Evolutionary conservation across 2,113 vertebrate genomes (phyloP).

Genomic region (Corythoichthys intestinalis): DNA sequence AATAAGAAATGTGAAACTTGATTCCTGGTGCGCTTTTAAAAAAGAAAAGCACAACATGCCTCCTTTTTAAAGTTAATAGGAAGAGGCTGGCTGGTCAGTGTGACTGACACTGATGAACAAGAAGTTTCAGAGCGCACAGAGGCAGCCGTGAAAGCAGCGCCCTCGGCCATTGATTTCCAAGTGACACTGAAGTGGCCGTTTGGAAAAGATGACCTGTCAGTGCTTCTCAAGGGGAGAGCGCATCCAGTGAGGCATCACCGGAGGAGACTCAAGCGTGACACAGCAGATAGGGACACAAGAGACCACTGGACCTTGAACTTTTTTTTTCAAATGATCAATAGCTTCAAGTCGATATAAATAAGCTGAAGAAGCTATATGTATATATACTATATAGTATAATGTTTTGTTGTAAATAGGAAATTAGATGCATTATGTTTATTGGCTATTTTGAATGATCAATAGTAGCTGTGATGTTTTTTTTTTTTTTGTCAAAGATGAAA

Average conservation of each 20-base stretch:
- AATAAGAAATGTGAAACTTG: neutral
- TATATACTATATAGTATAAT: neutral
- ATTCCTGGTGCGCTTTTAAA: too few species aligned
- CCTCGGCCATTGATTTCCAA: conserved; percentile 67
- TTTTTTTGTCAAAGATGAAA: too few species aligned
- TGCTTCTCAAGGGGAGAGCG: conserved; percentile 35
- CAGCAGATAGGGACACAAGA: conserved; percentile 49
- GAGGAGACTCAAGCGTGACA: conserved; percentile 45
- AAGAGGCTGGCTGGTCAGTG: conserved; percentile 6
- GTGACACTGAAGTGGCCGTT: conserved; percentile 54
- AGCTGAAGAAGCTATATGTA: neutral
- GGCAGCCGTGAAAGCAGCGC: conserved; percentile 18
- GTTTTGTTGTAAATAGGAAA: neutral
- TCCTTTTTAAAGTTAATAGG: neutral
- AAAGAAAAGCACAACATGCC: conserved; percentile 1
- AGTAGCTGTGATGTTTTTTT: too few species aligned
- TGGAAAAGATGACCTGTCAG: conserved; percentile 64
- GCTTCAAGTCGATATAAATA: conserved; percentile 33
- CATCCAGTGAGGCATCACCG: conserved; percentile 43
- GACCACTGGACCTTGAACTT: conserved; percentile 38
- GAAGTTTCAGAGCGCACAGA: conserved; percentile 13
- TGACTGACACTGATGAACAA: conserved; percentile 29
- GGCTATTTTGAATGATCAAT: too few species aligned
- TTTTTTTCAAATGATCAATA: conserved; percentile 28
- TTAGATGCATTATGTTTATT: too few species aligned